Conservation (phyloP, 1,140 invertebrate genomes). For the Vanessa atalanta region DNA sequence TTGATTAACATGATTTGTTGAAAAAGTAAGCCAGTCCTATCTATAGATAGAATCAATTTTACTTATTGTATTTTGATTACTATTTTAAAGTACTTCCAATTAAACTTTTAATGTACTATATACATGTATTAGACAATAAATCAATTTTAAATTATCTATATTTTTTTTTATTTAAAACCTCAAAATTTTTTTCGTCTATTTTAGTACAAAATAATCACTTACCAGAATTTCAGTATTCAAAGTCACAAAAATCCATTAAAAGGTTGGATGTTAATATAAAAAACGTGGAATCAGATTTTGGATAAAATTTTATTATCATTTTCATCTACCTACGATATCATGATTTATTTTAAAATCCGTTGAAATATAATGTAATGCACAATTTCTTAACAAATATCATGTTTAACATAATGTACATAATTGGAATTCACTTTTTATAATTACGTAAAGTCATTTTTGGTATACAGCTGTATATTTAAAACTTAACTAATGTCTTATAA, state of each 20-base stretch:
- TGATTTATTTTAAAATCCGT: constrained; percentile 9
- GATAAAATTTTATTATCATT: background rate
- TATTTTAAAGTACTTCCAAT: constrained; percentile 32
- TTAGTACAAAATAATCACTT: too few species aligned
- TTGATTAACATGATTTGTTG: background rate
- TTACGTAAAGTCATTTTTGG: constrained; percentile 40
- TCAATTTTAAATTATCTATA: constrained; percentile 16
- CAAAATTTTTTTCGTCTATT: background rate
- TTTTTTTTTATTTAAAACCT: constrained; percentile 6
- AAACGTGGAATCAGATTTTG: background rate
- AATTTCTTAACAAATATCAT: constrained; percentile 14
- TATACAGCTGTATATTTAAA: constrained; percentile 40
- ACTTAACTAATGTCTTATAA: constrained; percentile 24
- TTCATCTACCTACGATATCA: background rate
- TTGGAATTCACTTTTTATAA: constrained; percentile 30
- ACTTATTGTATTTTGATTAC: constrained; percentile 27
- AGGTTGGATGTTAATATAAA: background rate
- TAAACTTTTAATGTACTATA: constrained; percentile 27
- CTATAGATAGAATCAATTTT: constrained; percentile 25
- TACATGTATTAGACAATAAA: constrained; percentile 35
- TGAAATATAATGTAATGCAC: constrained; percentile 16
- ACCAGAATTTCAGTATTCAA: too few species aligned
- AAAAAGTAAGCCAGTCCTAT: constrained; percentile 23
- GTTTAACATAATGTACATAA: constrained; percentile 40
- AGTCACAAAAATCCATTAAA: too few species aligned